These are phyloP conservation scores for Tyrannus savana DNA, from an alignment of 2,113 vertebrate species.

Conservation along the genomic window DNA sequence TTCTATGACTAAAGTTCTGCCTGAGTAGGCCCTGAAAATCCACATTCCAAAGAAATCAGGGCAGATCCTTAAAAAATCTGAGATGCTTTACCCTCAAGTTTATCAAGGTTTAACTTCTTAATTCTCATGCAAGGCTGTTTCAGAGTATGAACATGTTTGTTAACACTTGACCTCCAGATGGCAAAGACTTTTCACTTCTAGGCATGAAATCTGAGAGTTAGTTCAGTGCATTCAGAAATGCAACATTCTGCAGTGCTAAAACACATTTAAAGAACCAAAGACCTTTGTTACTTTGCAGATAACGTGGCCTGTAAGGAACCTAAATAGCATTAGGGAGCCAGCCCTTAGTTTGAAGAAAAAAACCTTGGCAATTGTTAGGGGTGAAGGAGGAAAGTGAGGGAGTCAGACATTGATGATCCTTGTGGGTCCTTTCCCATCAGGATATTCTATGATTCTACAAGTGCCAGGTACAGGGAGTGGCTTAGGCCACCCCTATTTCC, in stretches of 20 bases:
- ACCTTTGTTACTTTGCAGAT: not conserved
- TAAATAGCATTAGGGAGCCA: not conserved
- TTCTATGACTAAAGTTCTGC: not conserved
- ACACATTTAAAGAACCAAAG: not conserved
- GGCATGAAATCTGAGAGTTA: not conserved
- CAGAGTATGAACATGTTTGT: accelerated
- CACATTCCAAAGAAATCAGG: not conserved
- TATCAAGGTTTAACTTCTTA: not conserved
- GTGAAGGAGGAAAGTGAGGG: not conserved
- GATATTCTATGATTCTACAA: not conserved
- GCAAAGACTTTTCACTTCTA: not conserved
- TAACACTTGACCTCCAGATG: not conserved
- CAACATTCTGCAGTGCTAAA: not conserved
- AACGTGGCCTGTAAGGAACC: not conserved
- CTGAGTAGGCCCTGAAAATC: not conserved
- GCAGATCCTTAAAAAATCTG: not conserved
- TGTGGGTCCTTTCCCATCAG: not conserved
- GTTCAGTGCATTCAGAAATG: not conserved
- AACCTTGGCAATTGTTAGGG: not conserved
- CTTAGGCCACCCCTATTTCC: not conserved
- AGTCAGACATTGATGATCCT: not conserved
- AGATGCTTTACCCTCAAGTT: not conserved
- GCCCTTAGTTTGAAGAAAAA: not conserved
- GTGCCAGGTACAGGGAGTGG: not conserved
- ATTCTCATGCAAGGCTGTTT: not conserved